Percentiles rank a stretch among this genome's conserved stretches.
Evolutionary conservation across 2,113 vertebrate species (phyloP).

Genomic region (Crotalus tigris): DNA sequence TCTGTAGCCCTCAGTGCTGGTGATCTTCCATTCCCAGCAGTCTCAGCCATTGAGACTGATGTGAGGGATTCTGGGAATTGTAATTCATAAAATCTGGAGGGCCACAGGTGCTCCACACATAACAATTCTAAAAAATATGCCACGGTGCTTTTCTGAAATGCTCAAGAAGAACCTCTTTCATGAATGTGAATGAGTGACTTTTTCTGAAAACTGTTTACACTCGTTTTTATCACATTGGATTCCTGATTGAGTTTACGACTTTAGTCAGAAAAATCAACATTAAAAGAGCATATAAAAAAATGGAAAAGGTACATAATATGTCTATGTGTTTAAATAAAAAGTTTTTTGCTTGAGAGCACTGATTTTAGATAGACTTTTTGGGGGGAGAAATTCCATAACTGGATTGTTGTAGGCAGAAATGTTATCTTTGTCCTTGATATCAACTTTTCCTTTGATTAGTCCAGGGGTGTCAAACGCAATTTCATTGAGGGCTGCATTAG

Average conservation of each 20-base stretch:
- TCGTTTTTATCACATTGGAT: neutral
- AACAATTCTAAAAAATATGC: neutral
- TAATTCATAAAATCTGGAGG: neutral
- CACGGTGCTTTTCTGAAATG: neutral
- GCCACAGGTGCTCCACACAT: neutral
- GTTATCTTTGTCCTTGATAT: neutral
- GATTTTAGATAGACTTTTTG: neutral
- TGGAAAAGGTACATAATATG: neutral
- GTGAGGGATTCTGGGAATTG: neutral
- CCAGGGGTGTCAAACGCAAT: neutral
- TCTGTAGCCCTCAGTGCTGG: neutral
- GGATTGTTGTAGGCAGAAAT: neutral
- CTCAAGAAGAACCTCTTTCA: neutral
- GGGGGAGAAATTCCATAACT: neutral
- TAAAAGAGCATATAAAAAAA: neutral
- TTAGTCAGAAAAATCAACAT: neutral
- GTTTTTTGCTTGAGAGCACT: neutral
- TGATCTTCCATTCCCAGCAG: neutral
- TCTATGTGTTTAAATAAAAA: neutral
- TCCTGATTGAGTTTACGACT: neutral
- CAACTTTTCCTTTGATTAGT: neutral
- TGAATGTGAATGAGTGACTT: neutral
- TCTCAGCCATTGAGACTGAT: neutral
- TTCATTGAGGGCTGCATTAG: too few species aligned
- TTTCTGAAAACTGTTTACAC: neutral